A percentile compares a stretch with the other conserved stretches of the same genome.
Evolutionary conservation across 2,113 vertebrate genomes (phyloP).

Genomic region (Crocuta crocuta): DNA sequence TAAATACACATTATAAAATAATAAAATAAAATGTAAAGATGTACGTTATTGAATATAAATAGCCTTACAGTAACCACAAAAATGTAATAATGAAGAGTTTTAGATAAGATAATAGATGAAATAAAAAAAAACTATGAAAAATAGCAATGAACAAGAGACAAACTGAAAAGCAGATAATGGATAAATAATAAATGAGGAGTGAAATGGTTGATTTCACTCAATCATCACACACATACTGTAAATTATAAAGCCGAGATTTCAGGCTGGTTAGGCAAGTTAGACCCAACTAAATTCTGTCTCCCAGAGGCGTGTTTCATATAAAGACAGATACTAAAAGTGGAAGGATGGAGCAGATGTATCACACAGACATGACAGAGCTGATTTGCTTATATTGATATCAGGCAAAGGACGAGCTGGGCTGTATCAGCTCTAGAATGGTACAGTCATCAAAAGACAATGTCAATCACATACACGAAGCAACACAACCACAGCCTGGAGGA

Average conservation of each 20-base stretch:
- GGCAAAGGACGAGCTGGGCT: background rate
- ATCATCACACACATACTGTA: fast-evolving
- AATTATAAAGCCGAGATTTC: background rate
- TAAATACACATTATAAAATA: too few species aligned
- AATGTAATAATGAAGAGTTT: background rate
- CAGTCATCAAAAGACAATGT: background rate
- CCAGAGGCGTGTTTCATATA: background rate
- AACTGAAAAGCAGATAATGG: background rate
- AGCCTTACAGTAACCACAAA: background rate
- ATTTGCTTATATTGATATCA: fast-evolving
- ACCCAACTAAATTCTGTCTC: background rate
- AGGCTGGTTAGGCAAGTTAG: background rate
- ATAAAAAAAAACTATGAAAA: background rate
- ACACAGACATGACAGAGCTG: background rate
- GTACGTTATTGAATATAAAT: background rate
- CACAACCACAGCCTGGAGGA: too few species aligned
- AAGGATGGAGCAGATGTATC: fast-evolving
- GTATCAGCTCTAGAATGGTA: background rate
- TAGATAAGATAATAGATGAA: background rate
- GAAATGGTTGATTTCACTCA: too few species aligned
- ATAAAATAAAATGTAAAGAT: too few species aligned
- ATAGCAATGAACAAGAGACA: background rate
- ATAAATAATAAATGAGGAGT: background rate
- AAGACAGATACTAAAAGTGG: background rate
- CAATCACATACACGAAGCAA: background rate